Evolutionary conservation across 2,888 invertebrate genomes (phyloP), one percentile per base, ranked within the genome.

Genomic region (Oligia fasciuncula): DNA sequence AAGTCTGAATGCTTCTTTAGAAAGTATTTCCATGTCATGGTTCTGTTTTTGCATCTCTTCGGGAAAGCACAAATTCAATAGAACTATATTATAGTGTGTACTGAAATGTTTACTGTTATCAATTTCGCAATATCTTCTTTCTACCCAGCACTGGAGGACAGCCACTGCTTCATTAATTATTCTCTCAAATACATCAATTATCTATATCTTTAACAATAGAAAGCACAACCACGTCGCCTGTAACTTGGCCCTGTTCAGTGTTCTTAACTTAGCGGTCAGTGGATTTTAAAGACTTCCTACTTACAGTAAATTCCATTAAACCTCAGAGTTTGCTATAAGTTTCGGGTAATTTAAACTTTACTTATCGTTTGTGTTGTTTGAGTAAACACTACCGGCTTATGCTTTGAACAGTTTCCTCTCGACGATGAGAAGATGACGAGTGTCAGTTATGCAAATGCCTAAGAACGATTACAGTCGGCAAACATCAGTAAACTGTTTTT

Each of bases 201-300:
- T 80, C 43, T 17, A 43, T 29, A 46, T 68, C 35, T 63, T 4
- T 9, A 23, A 60, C 82, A 70, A 76, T 51, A 46, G 57, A 49
- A 51, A n/a, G 72, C 49, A 40, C 57, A 35, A 51, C 49, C 40
- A 49, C 29, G n/a, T 29, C 80, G 77, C 84, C 72, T 84, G 65
- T 86, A 60, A 85, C 85, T 88, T 87, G 81, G 73, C 66, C 71
- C 68, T 74, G 72, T 73, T 81, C 63, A 71, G 68, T 70, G 62
- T 63, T 85, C 80, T 80, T 79, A 88, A 87, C 84, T 84, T 80
- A 85, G 88, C 87, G 91, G 90, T 89, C 90, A 90, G 89, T 89
- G 87, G 89, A 85, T 90, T 91, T 89, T 85, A 88, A 90, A 89
- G 87, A 86, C 87, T 87, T 88, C 80, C 83, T 85, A 83, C 86